phyloP scores from a whole-genome alignment of 1,140 invertebrate genomes.

The Drosophila grimshawi region DNA sequence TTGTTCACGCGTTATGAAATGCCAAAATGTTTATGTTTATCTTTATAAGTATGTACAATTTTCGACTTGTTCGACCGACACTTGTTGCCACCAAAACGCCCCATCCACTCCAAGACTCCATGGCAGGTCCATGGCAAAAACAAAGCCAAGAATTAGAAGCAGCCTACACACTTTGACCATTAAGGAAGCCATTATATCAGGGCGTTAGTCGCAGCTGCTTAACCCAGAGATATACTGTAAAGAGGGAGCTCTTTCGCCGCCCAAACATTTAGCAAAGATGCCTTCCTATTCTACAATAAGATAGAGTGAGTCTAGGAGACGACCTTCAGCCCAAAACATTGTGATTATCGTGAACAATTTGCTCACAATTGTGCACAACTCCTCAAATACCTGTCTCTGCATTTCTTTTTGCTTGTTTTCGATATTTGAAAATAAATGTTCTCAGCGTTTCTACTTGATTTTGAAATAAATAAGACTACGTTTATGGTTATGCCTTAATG shows the following conservation, averaged over 20 bases:
- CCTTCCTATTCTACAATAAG: too few species aligned
- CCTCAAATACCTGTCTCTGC: too few species aligned
- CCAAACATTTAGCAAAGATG: conserved; percentile 1
- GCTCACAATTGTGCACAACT: too few species aligned
- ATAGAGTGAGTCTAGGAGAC: background rate
- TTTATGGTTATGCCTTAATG: too few species aligned
- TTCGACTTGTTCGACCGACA: conserved; percentile 44
- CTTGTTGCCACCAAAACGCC: background rate
- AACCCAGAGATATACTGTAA: conserved; percentile 2
- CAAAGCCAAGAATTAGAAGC: conserved; percentile 1
- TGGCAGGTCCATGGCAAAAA: too few species aligned
- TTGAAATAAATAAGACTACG: too few species aligned
- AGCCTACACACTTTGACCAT: conserved; percentile 26
- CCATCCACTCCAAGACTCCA: background rate
- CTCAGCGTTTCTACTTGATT: too few species aligned
- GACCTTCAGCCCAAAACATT: background rate
- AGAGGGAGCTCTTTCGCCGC: background rate
- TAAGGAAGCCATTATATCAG: conserved; percentile 22
- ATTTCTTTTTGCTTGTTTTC: too few species aligned
- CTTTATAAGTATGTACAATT: conserved; percentile 21
- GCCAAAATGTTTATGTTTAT: conserved; percentile 48
- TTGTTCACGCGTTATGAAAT: conserved; percentile 79
- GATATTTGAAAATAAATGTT: too few species aligned
- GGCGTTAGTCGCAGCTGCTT: conserved; percentile 42
- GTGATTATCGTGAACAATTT: conserved; percentile 8